Conservation (phyloP, 2,797 vertebrate species). For the Discoglossus pictus region DNA sequence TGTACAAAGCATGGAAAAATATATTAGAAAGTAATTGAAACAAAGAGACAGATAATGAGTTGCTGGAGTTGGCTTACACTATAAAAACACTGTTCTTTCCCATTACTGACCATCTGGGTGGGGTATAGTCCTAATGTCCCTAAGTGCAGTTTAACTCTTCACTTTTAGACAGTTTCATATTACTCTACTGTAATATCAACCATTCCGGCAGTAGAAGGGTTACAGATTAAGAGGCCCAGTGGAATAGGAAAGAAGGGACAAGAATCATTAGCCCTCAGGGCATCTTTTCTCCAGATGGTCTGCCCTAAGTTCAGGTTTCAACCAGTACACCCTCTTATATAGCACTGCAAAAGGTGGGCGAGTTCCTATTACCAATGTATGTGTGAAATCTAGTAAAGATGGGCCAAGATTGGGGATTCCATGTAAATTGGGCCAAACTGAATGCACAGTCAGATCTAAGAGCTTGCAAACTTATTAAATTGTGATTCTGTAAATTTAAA, state of each 20-base stretch:
- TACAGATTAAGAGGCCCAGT: conserved; percentile 1
- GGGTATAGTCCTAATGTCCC: background rate
- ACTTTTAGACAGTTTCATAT: background rate
- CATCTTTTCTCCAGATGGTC: conserved; percentile 29
- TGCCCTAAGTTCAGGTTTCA: conserved; percentile 13
- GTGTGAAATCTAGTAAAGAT: no score
- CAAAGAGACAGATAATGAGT: background rate
- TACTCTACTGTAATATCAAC: background rate
- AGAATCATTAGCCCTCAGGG: conserved; percentile 29
- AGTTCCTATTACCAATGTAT: background rate
- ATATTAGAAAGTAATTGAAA: background rate
- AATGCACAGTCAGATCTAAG: no score
- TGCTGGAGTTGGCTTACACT: background rate
- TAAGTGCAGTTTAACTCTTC: background rate
- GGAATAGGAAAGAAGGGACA: conserved; percentile 1
- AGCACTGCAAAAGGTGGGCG: background rate
- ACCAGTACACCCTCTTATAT: background rate
- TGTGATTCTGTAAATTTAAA: no score
- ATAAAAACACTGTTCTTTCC: background rate
- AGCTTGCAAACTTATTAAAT: no score
- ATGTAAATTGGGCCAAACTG: no score
- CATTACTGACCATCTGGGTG: background rate
- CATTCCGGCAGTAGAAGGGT: background rate
- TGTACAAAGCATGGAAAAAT: no score
- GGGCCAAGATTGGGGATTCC: no score